phyloP scores from a whole-genome alignment of 2,888 invertebrate species.

The Tipula lateralis region DNA sequence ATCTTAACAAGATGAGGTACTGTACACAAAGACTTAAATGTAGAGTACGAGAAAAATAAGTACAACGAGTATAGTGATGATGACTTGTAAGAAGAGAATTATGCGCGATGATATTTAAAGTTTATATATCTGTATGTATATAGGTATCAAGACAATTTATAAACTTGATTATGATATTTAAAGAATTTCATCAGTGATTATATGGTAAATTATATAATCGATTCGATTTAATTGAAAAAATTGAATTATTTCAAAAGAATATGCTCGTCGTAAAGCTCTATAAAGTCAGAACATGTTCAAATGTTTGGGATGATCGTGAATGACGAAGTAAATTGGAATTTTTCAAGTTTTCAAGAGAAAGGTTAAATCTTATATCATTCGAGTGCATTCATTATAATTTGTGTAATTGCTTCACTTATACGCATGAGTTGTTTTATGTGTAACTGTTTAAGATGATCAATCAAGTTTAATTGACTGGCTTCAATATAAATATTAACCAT shows the following conservation, averaged over 20 bases:
- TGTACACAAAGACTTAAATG: background rate
- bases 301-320: conserved; percentile 15
- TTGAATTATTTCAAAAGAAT: background rate
- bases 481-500: background rate
- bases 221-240: conserved; percentile 19
- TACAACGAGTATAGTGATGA: background rate
- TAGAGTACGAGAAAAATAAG: background rate
- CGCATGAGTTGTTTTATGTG: background rate
- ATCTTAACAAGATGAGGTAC: background rate
- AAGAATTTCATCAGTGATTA: background rate
- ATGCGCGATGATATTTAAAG: background rate
- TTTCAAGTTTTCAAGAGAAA: conserved; percentile 9
- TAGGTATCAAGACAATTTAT: background rate
- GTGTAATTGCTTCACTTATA: background rate
- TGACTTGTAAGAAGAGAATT: background rate
- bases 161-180: background rate
- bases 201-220: background rate
- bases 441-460: too few relatives aligned
- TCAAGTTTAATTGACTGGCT: background rate
- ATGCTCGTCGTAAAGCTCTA: too few relatives aligned
- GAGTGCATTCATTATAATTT: background rate
- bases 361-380: background rate
- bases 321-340: background rate
- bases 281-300: background rate
- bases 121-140: background rate